phyloP scores from a whole-genome alignment of 2,888 invertebrate genomes.

The Sycophila texana region DNA sequence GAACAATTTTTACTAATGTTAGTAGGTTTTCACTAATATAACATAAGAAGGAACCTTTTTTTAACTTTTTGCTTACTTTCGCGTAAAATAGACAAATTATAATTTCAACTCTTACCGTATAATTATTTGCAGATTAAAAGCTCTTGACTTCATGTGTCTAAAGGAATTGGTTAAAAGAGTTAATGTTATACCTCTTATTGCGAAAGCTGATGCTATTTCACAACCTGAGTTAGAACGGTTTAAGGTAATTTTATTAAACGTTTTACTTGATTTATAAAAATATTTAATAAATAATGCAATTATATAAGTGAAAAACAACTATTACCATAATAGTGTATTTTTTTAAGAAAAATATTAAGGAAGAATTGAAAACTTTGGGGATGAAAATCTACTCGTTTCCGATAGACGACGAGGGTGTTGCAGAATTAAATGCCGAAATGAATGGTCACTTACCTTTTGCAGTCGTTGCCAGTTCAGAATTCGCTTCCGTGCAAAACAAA shows the following conservation, averaged over 20 bases:
- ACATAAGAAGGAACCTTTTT: no score
- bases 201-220: conserved; percentile 99
- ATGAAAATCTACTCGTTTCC: conserved; percentile 99
- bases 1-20: no score
- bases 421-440: conserved; percentile 92
- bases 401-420: conserved; percentile 97
- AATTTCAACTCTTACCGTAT: no score
- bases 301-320: no score
- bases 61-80: no score
- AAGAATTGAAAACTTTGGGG: conserved; percentile 93
- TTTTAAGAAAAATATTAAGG: conserved; percentile 89
- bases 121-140: conserved; percentile 87
- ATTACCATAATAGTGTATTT: conserved; percentile 50
- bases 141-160: conserved; percentile 98
- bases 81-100: no score
- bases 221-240: conserved; percentile 97
- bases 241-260: conserved; percentile 79
- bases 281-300: no score
- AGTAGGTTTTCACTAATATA: no score
- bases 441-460: conserved; percentile 98
- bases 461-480: conserved; percentile 98
- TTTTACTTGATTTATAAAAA: conserved; percentile 1
- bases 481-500: conserved; percentile 96
- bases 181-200: conserved; percentile 99
- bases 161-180: conserved; percentile 98